Base-by-base conservation (phyloP, 2,888 invertebrate genomes). In the Drosophila paramelanica region DNA sequence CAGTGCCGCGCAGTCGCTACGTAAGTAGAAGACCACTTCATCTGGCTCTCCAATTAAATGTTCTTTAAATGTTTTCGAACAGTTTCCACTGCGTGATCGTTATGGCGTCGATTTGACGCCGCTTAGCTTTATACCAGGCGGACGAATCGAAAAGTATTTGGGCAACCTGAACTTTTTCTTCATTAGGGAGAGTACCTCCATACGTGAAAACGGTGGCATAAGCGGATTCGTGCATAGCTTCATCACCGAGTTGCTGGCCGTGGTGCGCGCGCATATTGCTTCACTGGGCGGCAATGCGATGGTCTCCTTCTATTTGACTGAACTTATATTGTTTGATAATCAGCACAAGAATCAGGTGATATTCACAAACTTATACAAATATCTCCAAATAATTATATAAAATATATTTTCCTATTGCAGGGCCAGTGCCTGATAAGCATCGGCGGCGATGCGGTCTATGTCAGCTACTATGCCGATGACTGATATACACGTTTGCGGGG, bases 401-500 rank as follows among this genome's bases (percentile, higher is more conserved):
- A 11, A 10, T 6, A 11, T n/a, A 14, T 36, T 23, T 6, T 6
- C 38, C 67, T 79, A 3, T 94, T 94, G 41, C 94, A 98, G 98
- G 98, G 97, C 62, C 98, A 99, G 93, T 98, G 98, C 93, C 94
- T 99, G 70, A 96, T 99, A 73, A 98, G 98, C 81, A 97, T 99
- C 13, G 98, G 98, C 47, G 99, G 99, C 1, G 99, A 99, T 93
- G 98, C 97, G 3, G 98, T 98, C 3, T 95, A 94, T 80, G 96
- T 96, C 13, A 95, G 96, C 11, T 96, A 97, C 91, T 95, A 93
- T 81, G 92, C 93, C 60, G 94, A 94, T 70, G 94, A 94, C 85
- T 92, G 91, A 92, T 91, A 89, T 80, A 83, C 77, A 82, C 89
- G 87, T 60, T 66, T 91, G 67, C 82, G 87, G 73, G 91, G 91